Base-by-base conservation (phyloP, 2,888 invertebrate species). In the Scelioninae gen. 1 region DNA sequence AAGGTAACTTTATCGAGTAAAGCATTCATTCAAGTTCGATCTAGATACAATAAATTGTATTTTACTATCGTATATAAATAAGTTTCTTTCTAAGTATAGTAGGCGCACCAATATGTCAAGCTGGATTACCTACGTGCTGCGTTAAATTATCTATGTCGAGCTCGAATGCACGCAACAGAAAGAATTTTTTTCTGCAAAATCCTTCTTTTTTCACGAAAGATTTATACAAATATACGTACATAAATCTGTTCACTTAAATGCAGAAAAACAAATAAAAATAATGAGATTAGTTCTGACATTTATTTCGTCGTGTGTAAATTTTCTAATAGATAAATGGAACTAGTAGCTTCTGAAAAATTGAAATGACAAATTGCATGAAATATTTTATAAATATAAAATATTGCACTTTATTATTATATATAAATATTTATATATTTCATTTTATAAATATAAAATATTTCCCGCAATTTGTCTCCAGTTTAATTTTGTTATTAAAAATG, bases 21-120 rank as follows among this genome's bases (percentile, higher is more conserved):
- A 38, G 9, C 15, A 29, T 65, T 23, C 51, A 56, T 56, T 45
- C 68, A 56, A 49, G 38, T 49, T 69, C 49, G 43, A 49, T 34
- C 11, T 13, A 11, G 8, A 51, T 6, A 43, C 34, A 60, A 60
- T 71, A 60, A 71, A 71, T 71, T 71, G 45, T 58, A 49, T 69
- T 69, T 58, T 69, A 49, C 15, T 62, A 72, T 72, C 60, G 71
- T 62, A 38, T 38, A 72, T 72, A 72, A 72, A 72, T 60, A 72
- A 72, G 58, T 58, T 51, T 49, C 43, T 62, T 62, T 62, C 34
- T 72, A 58, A 72, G 43, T 60, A 29, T 58, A 62, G 43, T 62
- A 72, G 71, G 51, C 60, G 62, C 31, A 72, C 43, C 60, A 62
- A 53, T 62, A 72, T 62, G 71, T 72, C 71, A 72, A 72, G 53